These are phyloP conservation scores for Erpobdella octoculata DNA, from an alignment of 2,888 invertebrate genomes.

Conservation along the genomic window DNA sequence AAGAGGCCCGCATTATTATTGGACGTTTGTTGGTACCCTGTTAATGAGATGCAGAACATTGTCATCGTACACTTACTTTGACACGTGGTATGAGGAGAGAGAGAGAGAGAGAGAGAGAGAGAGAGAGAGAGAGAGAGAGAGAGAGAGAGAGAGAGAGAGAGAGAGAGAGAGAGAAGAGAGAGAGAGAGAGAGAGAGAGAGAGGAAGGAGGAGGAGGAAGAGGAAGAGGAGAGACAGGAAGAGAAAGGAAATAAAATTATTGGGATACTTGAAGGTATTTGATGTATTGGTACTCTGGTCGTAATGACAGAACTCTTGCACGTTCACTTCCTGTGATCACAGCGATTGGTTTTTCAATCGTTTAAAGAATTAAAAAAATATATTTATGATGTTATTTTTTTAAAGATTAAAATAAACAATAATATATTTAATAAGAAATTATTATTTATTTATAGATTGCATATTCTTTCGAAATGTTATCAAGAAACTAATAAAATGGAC, in stretches of 20 bases:
- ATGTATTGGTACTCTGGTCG: no score
- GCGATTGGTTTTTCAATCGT: no score
- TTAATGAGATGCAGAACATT: no score
- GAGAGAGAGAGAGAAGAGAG: constrained; percentile 2
- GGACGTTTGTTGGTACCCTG: no score
- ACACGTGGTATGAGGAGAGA: neutral
- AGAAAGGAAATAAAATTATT: no score
- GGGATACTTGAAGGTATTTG: no score
- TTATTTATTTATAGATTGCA: neutral
- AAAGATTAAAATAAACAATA: neutral
- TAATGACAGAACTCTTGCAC: neutral
- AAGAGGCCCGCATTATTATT: no score
- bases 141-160: constrained; percentile 1
- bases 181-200: no score
- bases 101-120: neutral
- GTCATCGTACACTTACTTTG: neutral
- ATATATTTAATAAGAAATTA: neutral
- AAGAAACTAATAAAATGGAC: neutral
- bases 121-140: constrained; percentile 2
- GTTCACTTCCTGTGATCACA: neutral
- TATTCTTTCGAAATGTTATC: neutral
- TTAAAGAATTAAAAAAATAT: no score
- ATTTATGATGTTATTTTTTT: no score
- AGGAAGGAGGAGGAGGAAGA: neutral
- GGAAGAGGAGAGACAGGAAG: neutral